Evolutionary conservation across 2,888 invertebrate genomes (phyloP).

Genomic region (Synanthedon tipuliformis): DNA sequence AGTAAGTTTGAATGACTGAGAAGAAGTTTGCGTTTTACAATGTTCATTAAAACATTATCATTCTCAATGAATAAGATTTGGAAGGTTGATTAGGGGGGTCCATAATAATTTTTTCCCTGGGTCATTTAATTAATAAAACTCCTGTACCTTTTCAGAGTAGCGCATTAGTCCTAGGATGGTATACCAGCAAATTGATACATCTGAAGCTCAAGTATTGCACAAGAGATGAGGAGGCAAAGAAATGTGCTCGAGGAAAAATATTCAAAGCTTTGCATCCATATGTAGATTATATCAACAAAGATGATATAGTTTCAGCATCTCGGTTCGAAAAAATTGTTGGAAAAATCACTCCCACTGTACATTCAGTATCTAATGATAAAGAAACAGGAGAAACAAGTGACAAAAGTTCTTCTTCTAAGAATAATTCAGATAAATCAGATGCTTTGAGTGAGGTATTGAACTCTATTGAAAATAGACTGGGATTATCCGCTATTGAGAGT

Average conservation of each 20-base stretch:
- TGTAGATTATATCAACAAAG: conserved; percentile 23
- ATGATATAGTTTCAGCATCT: conserved; percentile 19
- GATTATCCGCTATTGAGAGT: conserved; percentile 70
- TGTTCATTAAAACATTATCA: no score
- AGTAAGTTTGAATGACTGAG: no score
- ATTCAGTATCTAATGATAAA: conserved; percentile 52
- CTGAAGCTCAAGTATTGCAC: conserved; percentile 37
- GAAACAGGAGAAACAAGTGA: conserved; percentile 15
- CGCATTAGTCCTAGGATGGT: conserved; percentile 72
- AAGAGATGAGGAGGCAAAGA: conserved; percentile 16
- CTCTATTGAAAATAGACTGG: conserved; percentile 72
- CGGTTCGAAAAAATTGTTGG: conserved; percentile 32
- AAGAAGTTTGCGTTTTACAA: background rate
- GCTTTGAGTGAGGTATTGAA: conserved; percentile 67
- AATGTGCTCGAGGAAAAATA: conserved; percentile 18
- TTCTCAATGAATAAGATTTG: no score
- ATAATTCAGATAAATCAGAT: conserved; percentile 28
- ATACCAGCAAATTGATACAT: conserved; percentile 69
- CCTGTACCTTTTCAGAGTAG: conserved; percentile 61
- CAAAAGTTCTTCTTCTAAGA: conserved; percentile 12
- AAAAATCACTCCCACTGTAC: conserved; percentile 35
- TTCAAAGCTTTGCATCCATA: conserved; percentile 34
- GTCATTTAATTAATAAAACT: background rate
- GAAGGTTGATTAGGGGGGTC: no score
- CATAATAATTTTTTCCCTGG: background rate